Base-by-base conservation (phyloP, 1,140 invertebrate species). In the Potamilus streckersoni region DNA sequence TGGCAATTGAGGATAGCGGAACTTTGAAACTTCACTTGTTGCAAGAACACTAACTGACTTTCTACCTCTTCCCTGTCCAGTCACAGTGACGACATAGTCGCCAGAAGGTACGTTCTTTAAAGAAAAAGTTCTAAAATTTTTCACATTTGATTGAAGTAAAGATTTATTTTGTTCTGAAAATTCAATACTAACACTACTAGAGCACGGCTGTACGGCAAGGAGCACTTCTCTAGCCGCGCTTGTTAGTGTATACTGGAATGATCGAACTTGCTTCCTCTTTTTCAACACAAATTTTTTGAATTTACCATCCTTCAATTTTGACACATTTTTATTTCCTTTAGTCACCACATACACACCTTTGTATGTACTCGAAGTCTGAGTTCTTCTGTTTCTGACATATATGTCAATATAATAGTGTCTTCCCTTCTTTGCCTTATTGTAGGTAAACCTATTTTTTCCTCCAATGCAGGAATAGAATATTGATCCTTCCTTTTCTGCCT, bases 351-450 rank as follows among this genome's bases (percentile, higher is more conserved):
- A 80, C 1, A 80, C 78, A 16, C 87, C 86, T 15, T 72, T 71
- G 69, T 88, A 90, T 14, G 78, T 73, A 2, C 80, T 76, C 27
- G 82, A 83, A n/a, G 71, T 79, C 23, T 87, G 85, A 20, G 82
- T 85, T 20, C 70, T 58, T 13, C 64, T 70, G 69, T 88, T 84
- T 13, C 88, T 65, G 8, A 85, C 84, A 80, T 86, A 89, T 15
- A 89, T 87, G 68, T 90, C 87, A 13, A 89, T 77, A 71, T 76
- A 87, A 77, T 90, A 90, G 6, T 76, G 82, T n/a, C 79, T 81
- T 15, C 83, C 84, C 8, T 74, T 61, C 14, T 81, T 71, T 1
- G 83, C 76, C 31, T 83, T 82, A 31, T 65, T 74, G 66, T 84
- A 87, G 8, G 84, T 86, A 61, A 83, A 84, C 76, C 80, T 81